Percentiles rank a stretch among this genome's conserved stretches.
These are phyloP conservation scores for Xylophagus ater DNA, from an alignment of 2,888 invertebrate genomes.

Conservation along the genomic window DNA sequence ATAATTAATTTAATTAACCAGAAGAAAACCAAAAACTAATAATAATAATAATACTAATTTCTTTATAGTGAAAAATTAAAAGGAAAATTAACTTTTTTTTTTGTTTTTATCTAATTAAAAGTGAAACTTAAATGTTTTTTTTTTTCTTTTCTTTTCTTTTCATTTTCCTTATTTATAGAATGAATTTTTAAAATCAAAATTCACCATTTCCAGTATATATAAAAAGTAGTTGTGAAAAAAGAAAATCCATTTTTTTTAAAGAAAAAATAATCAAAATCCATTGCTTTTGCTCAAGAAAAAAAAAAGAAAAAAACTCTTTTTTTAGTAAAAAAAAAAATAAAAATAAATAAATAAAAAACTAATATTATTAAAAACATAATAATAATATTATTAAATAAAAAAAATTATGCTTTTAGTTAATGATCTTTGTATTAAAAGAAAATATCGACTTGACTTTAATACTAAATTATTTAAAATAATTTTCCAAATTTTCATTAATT, in stretches of 20 bases:
- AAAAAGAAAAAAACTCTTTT: constrained; percentile 22
- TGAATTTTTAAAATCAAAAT: too few species aligned
- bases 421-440: too few species aligned
- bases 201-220: constrained; percentile 6
- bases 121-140: too few species aligned
- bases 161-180: too few species aligned
- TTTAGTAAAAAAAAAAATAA: too few species aligned
- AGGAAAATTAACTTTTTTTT: constrained; percentile 1
- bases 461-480: too few species aligned
- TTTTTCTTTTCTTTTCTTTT: too few species aligned
- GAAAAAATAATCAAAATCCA: constrained; percentile 5
- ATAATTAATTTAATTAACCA: constrained; percentile 7
- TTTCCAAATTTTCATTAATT: too few species aligned
- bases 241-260: not conserved
- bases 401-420: too few species aligned
- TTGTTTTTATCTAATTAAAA: not conserved
- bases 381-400: constrained; percentile 9
- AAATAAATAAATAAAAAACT: constrained; percentile 16
- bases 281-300: too few species aligned
- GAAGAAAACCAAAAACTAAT: constrained; percentile 3
- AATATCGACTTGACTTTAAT: too few species aligned
- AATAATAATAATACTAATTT: constrained; percentile 3
- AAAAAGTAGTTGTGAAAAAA: constrained; percentile 11
- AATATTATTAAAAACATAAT: constrained; percentile 6
- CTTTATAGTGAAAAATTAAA: constrained; percentile 4